phyloP scores from a whole-genome alignment of 2,888 invertebrate species.

The Pollenia angustigena region DNA sequence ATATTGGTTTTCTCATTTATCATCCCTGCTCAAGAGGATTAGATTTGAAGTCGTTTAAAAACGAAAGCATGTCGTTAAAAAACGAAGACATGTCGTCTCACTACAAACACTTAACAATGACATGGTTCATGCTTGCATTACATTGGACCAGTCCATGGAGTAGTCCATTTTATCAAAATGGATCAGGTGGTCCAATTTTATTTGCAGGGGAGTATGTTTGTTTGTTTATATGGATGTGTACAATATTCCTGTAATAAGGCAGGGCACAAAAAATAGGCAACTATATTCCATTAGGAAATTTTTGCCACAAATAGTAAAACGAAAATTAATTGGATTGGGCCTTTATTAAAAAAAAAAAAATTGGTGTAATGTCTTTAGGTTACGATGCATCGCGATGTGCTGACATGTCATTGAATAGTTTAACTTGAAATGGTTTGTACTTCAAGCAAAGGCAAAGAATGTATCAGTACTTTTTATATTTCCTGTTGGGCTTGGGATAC shows the following conservation, averaged over 20 bases:
- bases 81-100: no score
- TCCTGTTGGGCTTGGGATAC: conserved; percentile 19
- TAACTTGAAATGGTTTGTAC: conserved; percentile 13
- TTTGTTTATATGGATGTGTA: conserved; percentile 8
- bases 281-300: conserved; percentile 44
- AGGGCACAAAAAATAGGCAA: conserved; percentile 9
- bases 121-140: no score
- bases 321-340: no score
- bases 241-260: conserved; percentile 27
- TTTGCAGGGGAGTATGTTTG: not conserved
- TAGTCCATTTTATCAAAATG: no score
- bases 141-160: no score
- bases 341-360: no score
- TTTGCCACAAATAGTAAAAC: not conserved
- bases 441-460: not conserved
- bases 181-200: no score
- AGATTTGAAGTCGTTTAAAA: no score
- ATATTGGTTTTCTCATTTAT: no score
- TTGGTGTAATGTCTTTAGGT: not conserved
- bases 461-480: not conserved
- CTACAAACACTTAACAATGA: no score
- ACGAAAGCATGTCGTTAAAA: no score
- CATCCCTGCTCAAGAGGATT: no score
- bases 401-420: not conserved
- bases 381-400: not conserved